Conservation (phyloP, 2,113 vertebrate genomes). For the Enhydra lutris region DNA sequence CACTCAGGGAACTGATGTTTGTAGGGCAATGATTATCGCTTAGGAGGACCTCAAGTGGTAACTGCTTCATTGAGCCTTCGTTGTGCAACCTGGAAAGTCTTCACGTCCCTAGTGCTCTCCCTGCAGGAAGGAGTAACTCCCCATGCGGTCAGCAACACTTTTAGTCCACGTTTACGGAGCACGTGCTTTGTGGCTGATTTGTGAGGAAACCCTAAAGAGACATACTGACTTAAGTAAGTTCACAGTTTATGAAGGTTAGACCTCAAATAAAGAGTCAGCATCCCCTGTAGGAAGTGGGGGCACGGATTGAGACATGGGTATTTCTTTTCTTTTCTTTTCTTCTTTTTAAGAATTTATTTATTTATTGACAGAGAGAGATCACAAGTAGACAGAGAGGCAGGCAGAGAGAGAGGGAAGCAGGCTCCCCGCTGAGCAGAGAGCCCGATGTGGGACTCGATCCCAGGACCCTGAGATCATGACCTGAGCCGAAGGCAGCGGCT, state of each 20-base stretch:
- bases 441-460: accelerated
- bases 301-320: accelerated
- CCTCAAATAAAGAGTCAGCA: neutral
- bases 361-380: too few species aligned
- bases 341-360: too few species aligned
- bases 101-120: neutral
- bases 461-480: neutral
- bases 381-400: too few species aligned
- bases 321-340: neutral
- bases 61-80: neutral
- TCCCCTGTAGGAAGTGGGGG: too few species aligned
- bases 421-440: too few species aligned
- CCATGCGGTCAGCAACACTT: neutral
- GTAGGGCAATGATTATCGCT: neutral
- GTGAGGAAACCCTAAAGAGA: neutral
- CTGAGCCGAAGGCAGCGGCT: neutral
- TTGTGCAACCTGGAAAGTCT: neutral
- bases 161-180: neutral
- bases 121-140: neutral
- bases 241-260: neutral
- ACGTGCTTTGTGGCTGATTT: neutral
- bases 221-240: neutral
- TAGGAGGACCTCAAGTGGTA: too few species aligned
- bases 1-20: neutral
- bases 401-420: too few species aligned